Evolutionary conservation across 2,888 invertebrate species (phyloP).

Genomic region (Conops quadrifasciatus): DNA sequence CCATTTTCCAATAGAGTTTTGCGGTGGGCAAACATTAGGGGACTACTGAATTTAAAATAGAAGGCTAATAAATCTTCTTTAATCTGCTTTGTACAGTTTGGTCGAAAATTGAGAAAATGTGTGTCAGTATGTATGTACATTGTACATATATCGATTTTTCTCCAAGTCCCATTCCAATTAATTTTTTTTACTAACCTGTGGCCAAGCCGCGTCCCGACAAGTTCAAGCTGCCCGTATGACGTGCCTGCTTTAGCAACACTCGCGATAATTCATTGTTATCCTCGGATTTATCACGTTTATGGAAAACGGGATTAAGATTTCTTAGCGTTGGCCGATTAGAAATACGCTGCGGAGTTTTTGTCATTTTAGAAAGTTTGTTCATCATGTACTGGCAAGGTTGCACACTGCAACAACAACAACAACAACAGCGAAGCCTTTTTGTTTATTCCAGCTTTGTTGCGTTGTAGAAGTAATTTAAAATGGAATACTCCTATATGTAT

Average conservation of each 20-base stretch:
- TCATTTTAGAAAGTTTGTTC: constrained; percentile 13
- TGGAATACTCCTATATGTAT: too few species aligned
- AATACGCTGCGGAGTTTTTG: constrained; percentile 36
- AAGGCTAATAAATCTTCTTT: too few species aligned
- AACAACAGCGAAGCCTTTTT: too few species aligned
- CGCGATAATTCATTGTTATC: constrained; percentile 75
- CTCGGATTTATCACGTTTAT: constrained; percentile 76
- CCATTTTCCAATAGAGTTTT: too few species aligned
- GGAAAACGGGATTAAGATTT: constrained; percentile 71
- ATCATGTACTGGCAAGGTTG: neutral
- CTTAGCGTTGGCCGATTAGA: constrained; percentile 50
- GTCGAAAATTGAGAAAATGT: too few species aligned
- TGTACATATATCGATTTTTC: neutral
- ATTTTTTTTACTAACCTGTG: constrained; percentile 69
- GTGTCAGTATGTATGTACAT: too few species aligned
- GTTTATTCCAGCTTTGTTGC: too few species aligned
- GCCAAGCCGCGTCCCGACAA: constrained; percentile 78
- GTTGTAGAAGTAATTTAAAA: too few species aligned
- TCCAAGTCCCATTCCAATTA: neutral
- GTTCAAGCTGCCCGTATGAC: constrained; percentile 82
- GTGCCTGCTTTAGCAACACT: constrained; percentile 79
- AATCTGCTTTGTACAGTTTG: too few species aligned
- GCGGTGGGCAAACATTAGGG: too few species aligned
- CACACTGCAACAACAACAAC: too few species aligned
- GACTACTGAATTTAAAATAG: too few species aligned